Evolutionary conservation across 92 coral and sea anemone species (phyloP), one percentile per base, ranked within the genome.

Genomic region (Pocillopora grandis): DNA sequence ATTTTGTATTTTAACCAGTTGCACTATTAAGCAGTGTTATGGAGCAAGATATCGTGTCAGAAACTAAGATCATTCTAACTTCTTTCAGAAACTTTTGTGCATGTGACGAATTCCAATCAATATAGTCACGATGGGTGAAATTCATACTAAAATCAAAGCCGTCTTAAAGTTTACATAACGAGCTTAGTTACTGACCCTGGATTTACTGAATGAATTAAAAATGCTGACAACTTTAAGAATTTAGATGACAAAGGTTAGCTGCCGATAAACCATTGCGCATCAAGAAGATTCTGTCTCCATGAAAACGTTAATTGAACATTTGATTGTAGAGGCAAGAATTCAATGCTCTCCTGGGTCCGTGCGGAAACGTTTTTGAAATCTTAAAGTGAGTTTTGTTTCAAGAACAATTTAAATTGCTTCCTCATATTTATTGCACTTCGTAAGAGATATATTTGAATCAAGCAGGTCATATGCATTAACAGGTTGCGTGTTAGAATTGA

Each of bases 381-480:
- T 36, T 9, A 70, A 70, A 49, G 12, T 35, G 20, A 36, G 23
- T 6, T 20, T 42, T 11, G 10, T 35, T 17, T 12, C 13, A 31
- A 2, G 1, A 77, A 42, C 1, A 0, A 31, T 2, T 7, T 20
- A 18, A 17, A 49, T 65, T 48, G 56, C 64, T 8, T 65, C 9
- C 15, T 79, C 72, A 65, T 18, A 79, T 79, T 58, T 58, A 27
- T 13, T 21, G 62, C 21, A 33, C 67, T 37, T 62, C 49, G 14
- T 63, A 62, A 37, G 58, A 36, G 21, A 9, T 7, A 8, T 52
- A 20, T 48, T 79, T 1, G 16, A 17, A 36, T 23, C 20, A 52
- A 14, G 8, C 83, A 65, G 83, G 83, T 79, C 4, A n/a, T n/a
- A 42, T 42, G 52, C 8, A 7, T 20, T 79, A 6, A 55, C 83